Evolutionary conservation across 2,113 vertebrate genomes (phyloP).

Genomic region (Stigmatopora nigra): DNA sequence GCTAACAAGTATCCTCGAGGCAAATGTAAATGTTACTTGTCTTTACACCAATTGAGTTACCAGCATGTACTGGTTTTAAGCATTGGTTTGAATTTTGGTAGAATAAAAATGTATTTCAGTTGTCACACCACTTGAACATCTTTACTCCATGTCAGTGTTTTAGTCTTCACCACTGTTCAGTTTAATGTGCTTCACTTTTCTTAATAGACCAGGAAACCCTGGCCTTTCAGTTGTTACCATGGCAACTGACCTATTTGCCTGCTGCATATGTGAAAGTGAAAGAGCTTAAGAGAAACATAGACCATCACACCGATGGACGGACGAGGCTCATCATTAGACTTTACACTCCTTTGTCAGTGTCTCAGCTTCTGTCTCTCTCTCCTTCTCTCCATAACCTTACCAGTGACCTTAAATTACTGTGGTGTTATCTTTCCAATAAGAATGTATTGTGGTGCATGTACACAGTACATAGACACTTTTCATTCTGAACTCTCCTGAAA

Average conservation of each 20-base stretch:
- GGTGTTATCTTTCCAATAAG: background rate
- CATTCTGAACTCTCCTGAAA: too few relatives aligned
- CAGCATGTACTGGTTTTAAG: background rate
- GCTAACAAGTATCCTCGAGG: background rate
- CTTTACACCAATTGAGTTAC: background rate
- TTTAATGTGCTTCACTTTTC: constrained; percentile 81
- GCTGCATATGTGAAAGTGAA: constrained; percentile 49
- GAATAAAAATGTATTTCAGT: background rate
- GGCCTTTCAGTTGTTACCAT: constrained; percentile 88
- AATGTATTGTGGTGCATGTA: background rate
- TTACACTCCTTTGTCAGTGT: constrained; percentile 20
- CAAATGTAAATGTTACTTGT: background rate
- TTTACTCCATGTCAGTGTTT: constrained; percentile 3
- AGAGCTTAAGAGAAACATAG: constrained; percentile 48
- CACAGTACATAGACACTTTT: background rate
- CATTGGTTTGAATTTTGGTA: background rate
- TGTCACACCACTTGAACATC: background rate
- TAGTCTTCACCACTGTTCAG: background rate
- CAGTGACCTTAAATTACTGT: constrained; percentile 56
- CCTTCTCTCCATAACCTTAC: constrained; percentile 69
- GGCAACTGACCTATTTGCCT: constrained; percentile 94
- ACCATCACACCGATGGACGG: constrained; percentile 76
- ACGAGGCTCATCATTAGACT: constrained; percentile 75
- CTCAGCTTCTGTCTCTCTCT: constrained; percentile 15
- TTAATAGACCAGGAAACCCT: constrained; percentile 86